These are phyloP conservation scores for Pogonocherus hispidulus DNA, from an alignment of 2,888 invertebrate species.

Conservation along the genomic window DNA sequence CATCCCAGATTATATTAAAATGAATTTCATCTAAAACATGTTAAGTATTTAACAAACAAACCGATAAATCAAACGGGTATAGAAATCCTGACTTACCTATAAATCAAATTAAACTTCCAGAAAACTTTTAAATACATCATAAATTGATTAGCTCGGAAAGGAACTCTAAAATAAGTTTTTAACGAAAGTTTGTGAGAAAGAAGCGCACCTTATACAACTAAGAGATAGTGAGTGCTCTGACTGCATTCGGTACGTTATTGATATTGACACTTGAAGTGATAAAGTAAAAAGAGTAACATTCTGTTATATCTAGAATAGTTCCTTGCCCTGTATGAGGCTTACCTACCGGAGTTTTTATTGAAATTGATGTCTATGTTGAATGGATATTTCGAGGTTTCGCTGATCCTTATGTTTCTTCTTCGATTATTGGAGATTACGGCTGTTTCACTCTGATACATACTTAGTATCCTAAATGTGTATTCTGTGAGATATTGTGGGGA, in stretches of 20 bases:
- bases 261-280: conserved; percentile 39
- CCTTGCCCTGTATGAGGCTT: conserved; percentile 56
- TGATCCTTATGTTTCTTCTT: conserved; percentile 60
- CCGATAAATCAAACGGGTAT: background rate
- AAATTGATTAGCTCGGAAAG: conserved; percentile 35
- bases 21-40: background rate
- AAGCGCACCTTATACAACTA: conserved; percentile 22
- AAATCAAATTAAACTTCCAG: conserved; percentile 33
- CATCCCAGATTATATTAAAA: background rate
- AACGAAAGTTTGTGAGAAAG: conserved; percentile 12
- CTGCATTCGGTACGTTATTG: conserved; percentile 39
- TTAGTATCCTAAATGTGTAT: conserved; percentile 44
- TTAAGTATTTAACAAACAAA: conserved; percentile 1
- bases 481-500: conserved; percentile 39
- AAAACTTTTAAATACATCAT: conserved; percentile 31
- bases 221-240: conserved; percentile 25
- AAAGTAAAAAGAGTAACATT: conserved; percentile 37
- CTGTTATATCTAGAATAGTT: conserved; percentile 47
- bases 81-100: conserved; percentile 1
- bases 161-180: conserved; percentile 31
- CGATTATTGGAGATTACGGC: conserved; percentile 60
- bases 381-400: conserved; percentile 62
- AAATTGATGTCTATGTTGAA: conserved; percentile 65
- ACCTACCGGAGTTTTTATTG: conserved; percentile 64
- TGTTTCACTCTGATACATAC: conserved; percentile 52